phyloP scores from a whole-genome alignment of 2,797 vertebrate species.

The Micromesistius poutassou region DNA sequence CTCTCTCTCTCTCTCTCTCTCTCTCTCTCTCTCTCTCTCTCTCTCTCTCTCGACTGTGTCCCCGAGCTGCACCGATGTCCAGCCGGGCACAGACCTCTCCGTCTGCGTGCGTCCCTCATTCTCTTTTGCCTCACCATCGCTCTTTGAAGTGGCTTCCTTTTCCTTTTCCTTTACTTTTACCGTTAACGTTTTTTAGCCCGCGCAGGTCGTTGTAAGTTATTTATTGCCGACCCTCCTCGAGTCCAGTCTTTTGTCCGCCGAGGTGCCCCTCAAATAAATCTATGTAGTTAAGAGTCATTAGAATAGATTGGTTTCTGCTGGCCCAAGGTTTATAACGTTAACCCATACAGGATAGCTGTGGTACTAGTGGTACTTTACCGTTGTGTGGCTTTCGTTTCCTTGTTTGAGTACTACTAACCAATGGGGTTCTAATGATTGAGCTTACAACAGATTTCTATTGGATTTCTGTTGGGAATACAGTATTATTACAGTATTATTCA shows the following conservation, averaged over 20 bases:
- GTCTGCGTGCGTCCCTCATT: no score
- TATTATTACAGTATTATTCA: not conserved
- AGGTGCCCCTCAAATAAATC: not conserved
- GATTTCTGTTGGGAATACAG: conserved; percentile 30
- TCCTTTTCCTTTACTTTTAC: no score
- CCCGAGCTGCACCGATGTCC: no score
- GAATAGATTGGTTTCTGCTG: not conserved
- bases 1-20: conserved; percentile 7
- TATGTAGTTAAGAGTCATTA: not conserved
- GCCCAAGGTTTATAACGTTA: not conserved
- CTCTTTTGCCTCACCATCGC: no score
- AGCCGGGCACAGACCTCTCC: no score
- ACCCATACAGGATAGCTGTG: not conserved
- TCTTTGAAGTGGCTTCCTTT: no score
- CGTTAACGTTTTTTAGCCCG: no score
- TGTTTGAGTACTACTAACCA: conserved; percentile 28
- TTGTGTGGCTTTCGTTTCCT: conserved; percentile 1
- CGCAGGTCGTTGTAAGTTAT: not conserved
- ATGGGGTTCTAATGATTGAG: conserved; percentile 10
- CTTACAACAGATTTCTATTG: conserved; percentile 24
- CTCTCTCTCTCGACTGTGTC: no score
- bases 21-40: not conserved
- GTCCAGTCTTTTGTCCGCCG: not conserved
- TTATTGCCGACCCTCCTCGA: not conserved
- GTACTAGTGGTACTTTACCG: not conserved